These are phyloP conservation scores for Loriculus beryllinus DNA, from an alignment of 2,797 vertebrate genomes.

Conservation along the genomic window DNA sequence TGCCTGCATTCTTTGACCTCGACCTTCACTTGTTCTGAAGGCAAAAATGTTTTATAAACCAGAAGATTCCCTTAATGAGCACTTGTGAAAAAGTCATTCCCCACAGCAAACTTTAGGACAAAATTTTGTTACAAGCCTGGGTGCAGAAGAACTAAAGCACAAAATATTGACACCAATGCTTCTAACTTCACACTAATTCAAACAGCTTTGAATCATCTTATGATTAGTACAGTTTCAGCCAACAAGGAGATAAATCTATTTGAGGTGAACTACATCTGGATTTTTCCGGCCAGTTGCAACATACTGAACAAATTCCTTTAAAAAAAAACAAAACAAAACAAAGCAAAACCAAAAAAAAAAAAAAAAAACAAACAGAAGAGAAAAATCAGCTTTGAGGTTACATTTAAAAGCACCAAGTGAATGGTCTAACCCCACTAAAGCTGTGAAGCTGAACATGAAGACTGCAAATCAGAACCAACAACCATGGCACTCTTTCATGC, in stretches of 20 bases:
- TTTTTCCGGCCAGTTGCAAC: background rate
- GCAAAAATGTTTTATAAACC: background rate
- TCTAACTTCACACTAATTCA: background rate
- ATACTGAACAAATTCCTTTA: background rate
- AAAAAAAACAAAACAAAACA: too few relatives aligned
- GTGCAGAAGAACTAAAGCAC: background rate
- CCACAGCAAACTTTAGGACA: background rate
- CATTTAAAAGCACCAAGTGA: background rate
- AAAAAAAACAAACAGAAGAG: too few relatives aligned
- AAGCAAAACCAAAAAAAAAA: too few relatives aligned
- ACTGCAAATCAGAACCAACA: background rate
- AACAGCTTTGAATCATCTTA: background rate
- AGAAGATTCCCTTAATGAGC: background rate
- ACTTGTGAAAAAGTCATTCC: background rate
- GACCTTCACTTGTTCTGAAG: background rate
- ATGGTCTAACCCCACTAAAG: background rate
- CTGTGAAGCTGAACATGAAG: background rate
- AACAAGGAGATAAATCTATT: background rate
- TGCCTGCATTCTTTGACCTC: background rate
- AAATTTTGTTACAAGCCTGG: background rate
- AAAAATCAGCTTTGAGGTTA: background rate
- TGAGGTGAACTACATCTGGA: background rate
- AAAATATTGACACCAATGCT: background rate
- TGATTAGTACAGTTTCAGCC: background rate
- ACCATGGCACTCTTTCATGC: background rate